phyloP scores from a whole-genome alignment of 2,113 vertebrate genomes.

The Erythrolamprus reginae region DNA sequence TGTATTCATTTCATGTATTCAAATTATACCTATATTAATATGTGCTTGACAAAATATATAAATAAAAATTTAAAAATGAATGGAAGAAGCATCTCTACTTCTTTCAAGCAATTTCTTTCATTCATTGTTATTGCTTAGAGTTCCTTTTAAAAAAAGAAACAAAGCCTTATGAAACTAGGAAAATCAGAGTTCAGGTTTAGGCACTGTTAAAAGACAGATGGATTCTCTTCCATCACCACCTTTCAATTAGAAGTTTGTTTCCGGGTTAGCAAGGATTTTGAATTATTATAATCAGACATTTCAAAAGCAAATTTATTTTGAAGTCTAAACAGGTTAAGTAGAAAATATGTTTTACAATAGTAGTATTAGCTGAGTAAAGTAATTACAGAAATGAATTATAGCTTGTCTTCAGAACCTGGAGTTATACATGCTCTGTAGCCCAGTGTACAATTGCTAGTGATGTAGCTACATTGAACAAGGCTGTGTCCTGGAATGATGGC shows the following conservation, averaged over 20 bases:
- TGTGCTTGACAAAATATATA: no score
- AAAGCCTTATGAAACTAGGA: conserved; percentile 46
- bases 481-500: neutral
- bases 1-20: no score
- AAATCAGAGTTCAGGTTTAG: conserved; percentile 51
- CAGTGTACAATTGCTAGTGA: neutral
- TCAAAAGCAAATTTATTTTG: conserved; percentile 48
- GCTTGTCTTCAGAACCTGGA: conserved; percentile 40
- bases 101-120: conserved; percentile 61
- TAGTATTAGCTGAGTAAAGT: conserved; percentile 29
- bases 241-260: conserved; percentile 44
- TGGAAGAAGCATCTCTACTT: conserved; percentile 33
- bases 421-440: conserved; percentile 1
- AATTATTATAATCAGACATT: conserved; percentile 43
- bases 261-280: conserved; percentile 40
- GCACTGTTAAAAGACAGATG: conserved; percentile 61
- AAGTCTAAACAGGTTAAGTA: conserved; percentile 10
- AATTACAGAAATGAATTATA: conserved; percentile 49
- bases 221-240: conserved; percentile 45
- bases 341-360: conserved; percentile 29
- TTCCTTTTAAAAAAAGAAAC: conserved; percentile 47
- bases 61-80: neutral
- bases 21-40: no score
- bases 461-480: conserved; percentile 26
- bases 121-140: neutral